Evolutionary conservation across 2,888 invertebrate species (phyloP).

Genomic region (Boloria selene): DNA sequence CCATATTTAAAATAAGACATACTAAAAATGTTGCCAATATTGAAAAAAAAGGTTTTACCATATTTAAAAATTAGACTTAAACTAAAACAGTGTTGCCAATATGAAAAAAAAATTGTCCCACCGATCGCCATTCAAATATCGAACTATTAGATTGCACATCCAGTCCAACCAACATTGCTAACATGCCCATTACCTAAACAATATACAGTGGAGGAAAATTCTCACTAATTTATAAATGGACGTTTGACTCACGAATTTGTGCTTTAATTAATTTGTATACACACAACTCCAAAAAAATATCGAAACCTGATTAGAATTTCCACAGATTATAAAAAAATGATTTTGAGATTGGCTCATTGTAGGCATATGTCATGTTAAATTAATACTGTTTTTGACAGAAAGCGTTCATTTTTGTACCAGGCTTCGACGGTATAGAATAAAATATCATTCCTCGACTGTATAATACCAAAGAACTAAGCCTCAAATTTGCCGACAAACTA

Average conservation of each 20-base stretch:
- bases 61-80: neutral
- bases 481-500: conserved; percentile 56
- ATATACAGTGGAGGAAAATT: conserved; percentile 78
- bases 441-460: conserved; percentile 66
- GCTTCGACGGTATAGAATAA: conserved; percentile 34
- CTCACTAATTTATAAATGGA: conserved; percentile 70
- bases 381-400: neutral
- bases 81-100: neutral
- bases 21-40: neutral
- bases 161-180: conserved; percentile 52
- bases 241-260: conserved; percentile 57
- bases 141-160: conserved; percentile 33
- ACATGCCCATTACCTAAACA: conserved; percentile 64
- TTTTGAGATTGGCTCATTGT: neutral
- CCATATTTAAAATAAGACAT: neutral
- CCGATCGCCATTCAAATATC: conserved; percentile 4
- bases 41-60: no score
- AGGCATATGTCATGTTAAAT: neutral
- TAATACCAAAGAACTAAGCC: conserved; percentile 61
- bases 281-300: conserved; percentile 30
- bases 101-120: conserved; percentile 18
- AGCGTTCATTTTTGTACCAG: conserved; percentile 29
- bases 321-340: neutral
- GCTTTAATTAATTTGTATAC: conserved; percentile 23
- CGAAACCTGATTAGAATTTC: conserved; percentile 31